Evolutionary conservation across 2,113 vertebrate genomes (phyloP).

Genomic region (Gallinago jamesoni): DNA sequence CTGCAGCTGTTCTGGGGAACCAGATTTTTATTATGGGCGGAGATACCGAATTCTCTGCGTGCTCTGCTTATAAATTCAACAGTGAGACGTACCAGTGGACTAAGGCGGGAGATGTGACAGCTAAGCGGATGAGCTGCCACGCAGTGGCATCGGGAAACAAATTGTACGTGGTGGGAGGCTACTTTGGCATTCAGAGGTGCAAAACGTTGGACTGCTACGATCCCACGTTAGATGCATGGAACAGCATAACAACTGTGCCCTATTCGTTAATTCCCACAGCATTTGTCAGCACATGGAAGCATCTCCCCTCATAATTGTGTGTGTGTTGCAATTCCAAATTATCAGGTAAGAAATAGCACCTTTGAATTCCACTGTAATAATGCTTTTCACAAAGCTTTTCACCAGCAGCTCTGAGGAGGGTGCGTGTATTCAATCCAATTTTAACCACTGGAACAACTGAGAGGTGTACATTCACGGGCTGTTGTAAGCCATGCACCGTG

Average conservation of each 20-base stretch:
- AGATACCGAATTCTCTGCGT: slow-evolving; percentile 83
- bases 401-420: not conserved
- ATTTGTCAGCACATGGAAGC: slow-evolving; percentile 86
- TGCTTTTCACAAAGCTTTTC: not conserved
- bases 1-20: slow-evolving; percentile 83
- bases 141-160: slow-evolving; percentile 86
- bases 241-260: slow-evolving; percentile 84
- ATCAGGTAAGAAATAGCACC: slow-evolving; percentile 69
- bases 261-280: slow-evolving; percentile 83
- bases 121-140: slow-evolving; percentile 84
- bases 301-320: slow-evolving; percentile 79
- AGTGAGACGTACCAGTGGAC: slow-evolving; percentile 86
- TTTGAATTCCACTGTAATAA: not conserved
- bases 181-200: slow-evolving; percentile 85
- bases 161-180: slow-evolving; percentile 83
- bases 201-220: slow-evolving; percentile 85
- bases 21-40: slow-evolving; percentile 88
- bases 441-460: not conserved
- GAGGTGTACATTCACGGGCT: rapidly evolving
- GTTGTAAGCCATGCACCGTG: not conserved
- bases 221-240: slow-evolving; percentile 81
- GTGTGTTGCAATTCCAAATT: not conserved
- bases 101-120: slow-evolving; percentile 85
- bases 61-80: slow-evolving; percentile 85
- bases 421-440: not conserved